Base-by-base conservation (phyloP, 2,888 invertebrate species). In the Trichogramma evanescens region DNA sequence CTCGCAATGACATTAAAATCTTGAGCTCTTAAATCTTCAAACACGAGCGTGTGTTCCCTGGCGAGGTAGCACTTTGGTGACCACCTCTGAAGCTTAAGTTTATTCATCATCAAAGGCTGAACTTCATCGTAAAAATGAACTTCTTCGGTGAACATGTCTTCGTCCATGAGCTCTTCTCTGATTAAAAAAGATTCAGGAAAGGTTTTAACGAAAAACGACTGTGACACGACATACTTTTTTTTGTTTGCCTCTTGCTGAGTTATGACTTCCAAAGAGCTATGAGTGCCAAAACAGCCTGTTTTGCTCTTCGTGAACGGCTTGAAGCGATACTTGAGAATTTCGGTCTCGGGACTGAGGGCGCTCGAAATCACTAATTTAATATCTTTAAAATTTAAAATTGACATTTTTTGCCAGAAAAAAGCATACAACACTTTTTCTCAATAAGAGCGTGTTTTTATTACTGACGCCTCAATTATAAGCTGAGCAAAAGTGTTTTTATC, bases 21-120 rank as follows among this genome's bases (percentile, higher is more conserved):
- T 46, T 71, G 64, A 1, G 58, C 45, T 1, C 62, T 54, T 5
- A 82, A 69, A 61, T 82, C 76, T 58, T 82, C 80, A 50, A 81
- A 69, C 4, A 81, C 70, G 5, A 80, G 55, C 8, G 72, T 63
- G 54, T 76, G 70, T 2, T 68, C 63, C 46, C 71, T 71, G 2
- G 68, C 66, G 4, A 74, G 64, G 63, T 74, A 77, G 65, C 78
- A 79, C 13, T 65, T 60, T 1, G 79, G 71, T 0, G 79, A 72
- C 70, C 74, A 65, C 54, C 46, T 44, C 10, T 63, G 53, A 5
- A 44, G 13, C 4, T 52, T 49, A 26, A 8, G 54, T 7, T 10
- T 26, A 2, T 54, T 26, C 0, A 41, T 6, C 26, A 63, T n/a
- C 1, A 42, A 13, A 1, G 54, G 57, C 3, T 58, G 9, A 5